Percentiles rank a stretch among this genome's conserved stretches.
phyloP scores from a whole-genome alignment of 2,888 invertebrate genomes.

The Dynastes hyllus region DNA sequence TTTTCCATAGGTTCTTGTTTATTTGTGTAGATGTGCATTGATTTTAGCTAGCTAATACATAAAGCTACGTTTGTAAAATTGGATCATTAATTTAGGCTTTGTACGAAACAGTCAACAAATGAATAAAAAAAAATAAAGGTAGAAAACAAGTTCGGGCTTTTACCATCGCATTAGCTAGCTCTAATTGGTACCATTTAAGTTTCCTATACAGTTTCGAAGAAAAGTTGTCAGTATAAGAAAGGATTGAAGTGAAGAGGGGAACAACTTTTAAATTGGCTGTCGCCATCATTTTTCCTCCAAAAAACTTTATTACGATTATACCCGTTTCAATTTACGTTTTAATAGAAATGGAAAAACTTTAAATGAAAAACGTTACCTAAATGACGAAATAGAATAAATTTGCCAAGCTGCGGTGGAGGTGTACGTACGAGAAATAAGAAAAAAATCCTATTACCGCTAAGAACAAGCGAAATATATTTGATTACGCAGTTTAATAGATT shows the following conservation, averaged over 20 bases:
- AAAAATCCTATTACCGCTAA: too few relatives aligned
- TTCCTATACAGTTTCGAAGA: conserved; percentile 23
- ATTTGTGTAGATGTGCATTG: too few relatives aligned
- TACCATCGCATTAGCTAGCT: not conserved
- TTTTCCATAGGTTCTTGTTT: too few relatives aligned
- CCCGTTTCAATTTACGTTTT: conserved; percentile 35
- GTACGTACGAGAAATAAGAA: too few relatives aligned
- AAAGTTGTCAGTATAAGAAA: conserved; percentile 13
- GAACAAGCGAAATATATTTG: too few relatives aligned
- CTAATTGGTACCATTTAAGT: conserved; percentile 11
- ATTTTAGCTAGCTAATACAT: too few relatives aligned
- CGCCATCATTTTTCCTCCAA: not conserved
- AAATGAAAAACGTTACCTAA: conserved; percentile 18
- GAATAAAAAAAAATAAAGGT: too few relatives aligned
- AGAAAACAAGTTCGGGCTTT: not conserved
- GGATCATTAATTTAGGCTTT: too few relatives aligned
- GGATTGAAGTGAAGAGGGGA: conserved; percentile 22
- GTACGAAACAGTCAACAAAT: too few relatives aligned
- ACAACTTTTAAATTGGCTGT: conserved; percentile 25
- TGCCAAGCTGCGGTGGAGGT: not conserved
- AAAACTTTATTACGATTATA: conserved; percentile 42
- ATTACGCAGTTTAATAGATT: too few relatives aligned
- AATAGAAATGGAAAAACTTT: conserved; percentile 44
- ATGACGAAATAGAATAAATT: conserved; percentile 29
- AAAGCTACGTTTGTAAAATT: too few relatives aligned